Evolutionary conservation across 2,888 invertebrate species (phyloP).

Genomic region (Drosophila conformis): DNA sequence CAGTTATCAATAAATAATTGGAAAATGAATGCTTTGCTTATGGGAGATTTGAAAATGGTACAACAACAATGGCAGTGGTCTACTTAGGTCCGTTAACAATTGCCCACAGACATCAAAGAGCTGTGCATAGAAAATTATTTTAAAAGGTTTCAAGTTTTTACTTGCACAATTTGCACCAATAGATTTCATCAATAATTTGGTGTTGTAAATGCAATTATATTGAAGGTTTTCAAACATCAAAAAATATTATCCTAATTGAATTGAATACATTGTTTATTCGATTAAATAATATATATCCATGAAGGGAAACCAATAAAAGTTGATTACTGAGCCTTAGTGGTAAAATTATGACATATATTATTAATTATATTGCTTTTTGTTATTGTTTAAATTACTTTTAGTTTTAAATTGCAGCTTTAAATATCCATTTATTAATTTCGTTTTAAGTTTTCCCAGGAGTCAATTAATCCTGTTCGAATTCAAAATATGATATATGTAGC

Average conservation of each 20-base stretch:
- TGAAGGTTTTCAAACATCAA: neutral
- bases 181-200: conserved; percentile 6
- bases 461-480: conserved; percentile 22
- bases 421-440: neutral
- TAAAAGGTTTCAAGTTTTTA: neutral
- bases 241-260: neutral
- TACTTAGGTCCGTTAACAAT: conserved; percentile 8
- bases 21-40: conserved; percentile 78
- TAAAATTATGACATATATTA: neutral
- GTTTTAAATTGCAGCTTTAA: neutral
- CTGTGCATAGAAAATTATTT: conserved; percentile 12
- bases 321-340: neutral
- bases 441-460: neutral
- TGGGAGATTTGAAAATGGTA: conserved; percentile 68
- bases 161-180: neutral
- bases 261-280: neutral
- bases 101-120: conserved; percentile 23
- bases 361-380: neutral
- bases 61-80: conserved; percentile 51
- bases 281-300: neutral
- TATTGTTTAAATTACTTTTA: neutral
- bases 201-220: neutral
- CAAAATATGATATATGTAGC: neutral
- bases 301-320: neutral
- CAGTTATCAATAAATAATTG: conserved; percentile 76